Base-by-base conservation (phyloP, 2,888 invertebrate species). In the Dasypolia templi region DNA sequence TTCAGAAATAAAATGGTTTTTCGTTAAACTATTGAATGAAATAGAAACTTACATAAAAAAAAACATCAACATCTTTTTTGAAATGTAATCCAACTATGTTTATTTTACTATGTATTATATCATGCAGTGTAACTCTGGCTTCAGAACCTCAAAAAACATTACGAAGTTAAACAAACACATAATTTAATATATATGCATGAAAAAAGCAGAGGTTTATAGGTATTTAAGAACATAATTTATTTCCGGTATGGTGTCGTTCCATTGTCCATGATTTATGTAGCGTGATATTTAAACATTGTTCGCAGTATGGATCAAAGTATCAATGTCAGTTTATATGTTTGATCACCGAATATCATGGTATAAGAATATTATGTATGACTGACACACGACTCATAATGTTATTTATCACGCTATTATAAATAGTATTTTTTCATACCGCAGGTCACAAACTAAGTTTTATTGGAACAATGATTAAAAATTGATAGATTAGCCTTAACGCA, bases 321-420 rank as follows among this genome's bases (percentile, higher is more conserved):
- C 61, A 77, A 77, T 79, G 55, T 62, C 73, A 46, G 22, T 53
- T 58, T 3, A 22, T 29, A 63, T n/a, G n/a, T n/a, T 51, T 42
- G 53, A 73, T 46, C 32, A 39, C 14, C 29, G 11, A 53, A 46
- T 72, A 63, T 29, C 74, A 79, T 39, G 46, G 12, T 12, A 61
- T 7, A 51, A 5, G 6, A 12, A 11, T 46, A 26, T 49, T 59
- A 35, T 35, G 17, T n/a, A 19, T 17, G 29, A n/a, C n/a, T n/a
- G 1, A 49, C 11, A 39, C 3, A 44, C 35, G 17, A 63, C 14
- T 32, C 11, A 2, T 72, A 49, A 56, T 56, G 17, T 51, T 49
- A 46, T 55, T 42, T 55, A 22, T 14, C 80, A 77, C 61, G 80
- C 66, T 39, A 74, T 39, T 62, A 32, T 67, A 56, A 75, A 77